Evolutionary conservation across 2,797 vertebrate genomes (phyloP).

Genomic region (Philypnodon macrostomus): DNA sequence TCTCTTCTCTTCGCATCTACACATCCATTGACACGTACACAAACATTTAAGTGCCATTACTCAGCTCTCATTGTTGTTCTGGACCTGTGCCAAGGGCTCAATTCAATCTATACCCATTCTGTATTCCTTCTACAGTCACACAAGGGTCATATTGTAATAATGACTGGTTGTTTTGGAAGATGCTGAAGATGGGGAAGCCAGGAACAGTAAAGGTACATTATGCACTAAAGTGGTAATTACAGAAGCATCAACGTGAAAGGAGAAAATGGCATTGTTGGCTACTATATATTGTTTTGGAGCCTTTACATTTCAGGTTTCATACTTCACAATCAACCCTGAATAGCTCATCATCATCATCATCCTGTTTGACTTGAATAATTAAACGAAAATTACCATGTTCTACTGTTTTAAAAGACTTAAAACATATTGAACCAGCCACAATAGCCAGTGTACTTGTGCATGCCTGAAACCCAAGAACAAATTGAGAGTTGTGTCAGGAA

Average conservation of each 20-base stretch:
- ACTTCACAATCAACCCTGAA: conserved; percentile 41
- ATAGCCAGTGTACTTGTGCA: no score
- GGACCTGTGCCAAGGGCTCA: conserved; percentile 51
- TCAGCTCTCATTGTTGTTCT: conserved; percentile 26
- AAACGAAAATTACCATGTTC: no score
- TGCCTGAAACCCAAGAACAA: no score
- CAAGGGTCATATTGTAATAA: conserved; percentile 25
- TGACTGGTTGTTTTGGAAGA: no score
- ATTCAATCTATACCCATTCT: conserved; percentile 52
- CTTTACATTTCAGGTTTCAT: conserved; percentile 27
- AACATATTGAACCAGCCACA: no score
- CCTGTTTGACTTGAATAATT: no score
- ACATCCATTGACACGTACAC: conserved; percentile 10
- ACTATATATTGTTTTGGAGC: conserved; percentile 43
- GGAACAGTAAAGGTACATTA: conserved; percentile 15
- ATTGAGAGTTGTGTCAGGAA: no score
- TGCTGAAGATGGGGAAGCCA: conserved; percentile 13
- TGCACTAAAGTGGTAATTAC: conserved; percentile 15
- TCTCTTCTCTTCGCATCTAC: conserved; percentile 12
- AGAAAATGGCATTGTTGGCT: conserved; percentile 6
- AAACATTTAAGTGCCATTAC: conserved; percentile 38
- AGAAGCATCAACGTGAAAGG: conserved; percentile 27
- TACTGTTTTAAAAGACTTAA: no score
- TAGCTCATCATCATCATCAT: no score
- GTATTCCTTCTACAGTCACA: conserved; percentile 35